A percentile compares a stretch with the other conserved stretches of the same genome.
Conservation (phyloP, 2,113 vertebrate species). For the Gadus chalcogrammus region DNA sequence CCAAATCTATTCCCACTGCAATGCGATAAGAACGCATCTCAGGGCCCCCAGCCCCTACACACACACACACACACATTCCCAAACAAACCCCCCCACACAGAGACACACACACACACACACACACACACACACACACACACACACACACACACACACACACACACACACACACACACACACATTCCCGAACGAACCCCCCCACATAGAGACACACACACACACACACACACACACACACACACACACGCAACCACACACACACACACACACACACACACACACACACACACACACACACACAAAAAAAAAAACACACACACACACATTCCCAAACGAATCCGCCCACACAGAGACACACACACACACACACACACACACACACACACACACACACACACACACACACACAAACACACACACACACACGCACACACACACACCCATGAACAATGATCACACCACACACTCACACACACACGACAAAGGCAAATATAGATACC, state of each 20-base stretch:
- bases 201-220: too few relatives aligned
- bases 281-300: background rate
- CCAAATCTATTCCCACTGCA: too few relatives aligned
- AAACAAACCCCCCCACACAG: background rate
- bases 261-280: slow-evolving; percentile 19
- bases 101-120: slow-evolving; percentile 14
- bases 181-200: too few relatives aligned
- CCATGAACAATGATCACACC: too few relatives aligned
- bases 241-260: slow-evolving; percentile 5
- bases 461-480: background rate
- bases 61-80: background rate
- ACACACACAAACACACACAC: background rate
- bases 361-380: slow-evolving; percentile 8
- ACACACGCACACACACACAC: slow-evolving; percentile 5
- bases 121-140: background rate
- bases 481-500: too few relatives aligned
- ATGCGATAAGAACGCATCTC: too few relatives aligned
- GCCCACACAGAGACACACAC: slow-evolving; percentile 14
- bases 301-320: too few relatives aligned
- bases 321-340: background rate
- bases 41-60: background rate
- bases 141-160: too few relatives aligned
- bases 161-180: too few relatives aligned
- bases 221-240: too few relatives aligned
- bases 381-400: background rate